These are phyloP conservation scores for Eumaeus atala DNA, from an alignment of 1,140 invertebrate species.

Conservation along the genomic window DNA sequence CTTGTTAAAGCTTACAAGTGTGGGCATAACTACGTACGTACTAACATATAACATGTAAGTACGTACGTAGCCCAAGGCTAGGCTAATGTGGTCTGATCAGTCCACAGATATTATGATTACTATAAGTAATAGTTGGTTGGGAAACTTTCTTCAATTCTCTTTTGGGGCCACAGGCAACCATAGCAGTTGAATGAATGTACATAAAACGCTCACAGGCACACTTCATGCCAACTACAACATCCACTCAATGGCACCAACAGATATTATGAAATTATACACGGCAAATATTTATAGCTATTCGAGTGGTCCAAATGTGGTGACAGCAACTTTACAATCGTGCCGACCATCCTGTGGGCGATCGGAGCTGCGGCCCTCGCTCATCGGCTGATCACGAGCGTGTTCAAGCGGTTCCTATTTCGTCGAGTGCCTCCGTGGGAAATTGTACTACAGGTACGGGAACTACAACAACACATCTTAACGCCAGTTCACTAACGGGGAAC, in stretches of 20 bases:
- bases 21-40: no score
- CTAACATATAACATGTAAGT: no score
- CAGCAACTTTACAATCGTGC: constrained; percentile 68
- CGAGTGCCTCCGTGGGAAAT: constrained; percentile 53
- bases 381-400: constrained; percentile 39
- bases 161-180: no score
- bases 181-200: no score
- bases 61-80: no score
- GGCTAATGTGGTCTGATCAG: neutral
- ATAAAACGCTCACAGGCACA: no score
- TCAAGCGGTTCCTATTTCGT: constrained; percentile 52
- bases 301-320: constrained; percentile 68
- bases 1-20: no score
- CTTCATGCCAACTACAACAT: no score
- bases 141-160: no score
- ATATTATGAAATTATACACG: neutral
- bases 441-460: constrained; percentile 42
- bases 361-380: constrained; percentile 51
- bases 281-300: constrained; percentile 32
- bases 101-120: neutral
- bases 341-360: constrained; percentile 50
- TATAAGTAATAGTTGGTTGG: neutral
- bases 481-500: no score
- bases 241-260: no score
- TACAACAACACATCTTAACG: no score